Evolutionary conservation across 2,888 invertebrate genomes (phyloP).

Genomic region (Leptodirus hochenwartii): DNA sequence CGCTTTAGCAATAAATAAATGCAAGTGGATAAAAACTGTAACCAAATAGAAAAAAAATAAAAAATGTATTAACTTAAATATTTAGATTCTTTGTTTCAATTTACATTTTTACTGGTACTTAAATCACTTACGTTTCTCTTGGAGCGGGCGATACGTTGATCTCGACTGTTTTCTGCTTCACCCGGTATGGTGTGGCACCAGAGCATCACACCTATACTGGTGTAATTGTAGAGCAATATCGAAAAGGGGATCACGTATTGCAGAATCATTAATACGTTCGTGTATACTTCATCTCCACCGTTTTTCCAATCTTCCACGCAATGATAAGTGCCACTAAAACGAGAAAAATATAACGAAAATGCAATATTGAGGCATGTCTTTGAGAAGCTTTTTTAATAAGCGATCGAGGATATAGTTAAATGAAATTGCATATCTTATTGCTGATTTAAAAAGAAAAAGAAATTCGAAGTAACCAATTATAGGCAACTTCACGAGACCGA

Average conservation of each 20-base stretch:
- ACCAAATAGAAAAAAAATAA: too few relatives aligned
- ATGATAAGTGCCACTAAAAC: constrained; percentile 46
- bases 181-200: constrained; percentile 80
- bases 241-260: constrained; percentile 71
- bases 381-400: background rate
- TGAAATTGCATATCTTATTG: background rate
- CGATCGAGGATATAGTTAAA: background rate
- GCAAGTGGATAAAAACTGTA: too few relatives aligned
- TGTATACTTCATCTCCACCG: constrained; percentile 40
- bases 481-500: too few relatives aligned
- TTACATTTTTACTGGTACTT: too few relatives aligned
- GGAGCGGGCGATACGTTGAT: constrained; percentile 66
- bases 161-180: constrained; percentile 68
- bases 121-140: constrained; percentile 70
- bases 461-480: too few relatives aligned
- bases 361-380: too few relatives aligned
- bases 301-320: constrained; percentile 56
- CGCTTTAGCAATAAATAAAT: too few relatives aligned
- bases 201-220: constrained; percentile 67
- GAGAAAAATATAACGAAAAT: constrained; percentile 11
- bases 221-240: constrained; percentile 70
- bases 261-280: constrained; percentile 55
- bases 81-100: too few relatives aligned
- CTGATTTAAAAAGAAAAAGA: background rate
- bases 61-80: too few relatives aligned